Conservation (phyloP, 2,113 vertebrate genomes). For the Engraulis encrasicolus region DNA sequence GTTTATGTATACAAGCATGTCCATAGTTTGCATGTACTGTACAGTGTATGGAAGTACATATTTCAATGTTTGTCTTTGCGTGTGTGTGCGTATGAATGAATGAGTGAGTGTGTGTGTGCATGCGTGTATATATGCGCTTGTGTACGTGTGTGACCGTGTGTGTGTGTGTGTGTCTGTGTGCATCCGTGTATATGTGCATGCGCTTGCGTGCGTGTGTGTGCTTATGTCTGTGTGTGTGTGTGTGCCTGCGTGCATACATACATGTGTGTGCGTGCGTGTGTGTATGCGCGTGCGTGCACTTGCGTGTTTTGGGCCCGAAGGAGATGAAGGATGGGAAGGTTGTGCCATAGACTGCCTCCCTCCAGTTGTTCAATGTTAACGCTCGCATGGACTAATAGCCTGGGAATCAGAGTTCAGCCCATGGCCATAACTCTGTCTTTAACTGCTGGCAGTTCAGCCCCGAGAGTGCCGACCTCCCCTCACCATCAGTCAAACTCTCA, state of each 20-base stretch:
- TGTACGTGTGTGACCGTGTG: too few relatives aligned
- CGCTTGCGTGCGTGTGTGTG: neutral
- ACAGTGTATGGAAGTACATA: too few relatives aligned
- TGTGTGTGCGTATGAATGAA: too few relatives aligned
- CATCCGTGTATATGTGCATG: too few relatives aligned
- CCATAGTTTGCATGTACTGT: too few relatives aligned
- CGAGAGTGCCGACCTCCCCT: neutral
- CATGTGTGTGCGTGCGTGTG: neutral
- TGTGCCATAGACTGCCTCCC: neutral
- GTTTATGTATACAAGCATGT: neutral
- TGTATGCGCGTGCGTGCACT: neutral
- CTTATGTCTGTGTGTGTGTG: too few relatives aligned
- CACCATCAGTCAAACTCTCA: neutral
- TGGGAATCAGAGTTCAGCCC: constrained; percentile 1
- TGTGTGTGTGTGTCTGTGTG: too few relatives aligned
- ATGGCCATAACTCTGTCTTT: neutral
- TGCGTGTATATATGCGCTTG: too few relatives aligned
- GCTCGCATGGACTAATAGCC: neutral
- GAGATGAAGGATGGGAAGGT: neutral
- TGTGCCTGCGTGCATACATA: neutral
- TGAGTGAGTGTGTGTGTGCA: too few relatives aligned
- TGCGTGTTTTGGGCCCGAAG: neutral
- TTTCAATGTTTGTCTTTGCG: too few relatives aligned
- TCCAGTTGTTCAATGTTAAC: neutral
- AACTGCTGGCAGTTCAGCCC: neutral